phyloP scores from a whole-genome alignment of 2,888 invertebrate species.

The Panzeria rudis region DNA sequence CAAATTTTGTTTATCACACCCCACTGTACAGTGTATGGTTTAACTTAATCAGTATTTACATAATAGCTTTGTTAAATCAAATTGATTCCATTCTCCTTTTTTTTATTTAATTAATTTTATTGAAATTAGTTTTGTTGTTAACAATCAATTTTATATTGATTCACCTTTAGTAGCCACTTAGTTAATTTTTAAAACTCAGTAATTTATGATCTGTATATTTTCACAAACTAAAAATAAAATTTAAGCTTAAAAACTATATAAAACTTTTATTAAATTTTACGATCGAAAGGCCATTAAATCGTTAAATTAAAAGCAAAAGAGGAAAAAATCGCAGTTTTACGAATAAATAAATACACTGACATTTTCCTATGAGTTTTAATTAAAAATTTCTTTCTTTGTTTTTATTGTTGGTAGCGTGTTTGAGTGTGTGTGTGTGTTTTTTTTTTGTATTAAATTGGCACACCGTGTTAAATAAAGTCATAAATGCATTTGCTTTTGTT shows the following conservation, averaged over 20 bases:
- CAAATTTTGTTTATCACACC: not conserved
- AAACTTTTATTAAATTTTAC: conserved; percentile 43
- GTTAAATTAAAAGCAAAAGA: conserved; percentile 2
- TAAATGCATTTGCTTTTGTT: conserved; percentile 1
- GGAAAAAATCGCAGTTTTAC: not conserved
- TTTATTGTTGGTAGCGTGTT: not conserved
- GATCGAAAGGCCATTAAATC: conserved; percentile 31
- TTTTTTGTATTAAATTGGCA: conserved; percentile 2
- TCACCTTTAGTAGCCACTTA: conserved; percentile 12
- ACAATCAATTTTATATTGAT: conserved; percentile 4
- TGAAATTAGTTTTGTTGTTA: not conserved
- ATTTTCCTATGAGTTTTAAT: conserved; percentile 40
- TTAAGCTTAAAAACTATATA: conserved; percentile 18
- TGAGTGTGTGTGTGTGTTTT: not conserved
- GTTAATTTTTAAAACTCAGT: conserved; percentile 12
- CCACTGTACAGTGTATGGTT: not conserved
- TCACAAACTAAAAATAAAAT: not conserved
- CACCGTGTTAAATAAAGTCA: not conserved
- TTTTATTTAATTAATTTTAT: not conserved
- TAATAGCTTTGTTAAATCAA: not conserved
- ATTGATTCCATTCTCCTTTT: not conserved
- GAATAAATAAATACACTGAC: conserved; percentile 13
- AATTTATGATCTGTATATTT: conserved; percentile 15
- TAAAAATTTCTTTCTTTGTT: conserved; percentile 28
- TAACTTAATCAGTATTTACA: not conserved